A percentile compares a stretch with the other conserved stretches of the same genome.
These are phyloP conservation scores for Lasioglossum malachurum DNA, from an alignment of 2,888 invertebrate species.

Conservation along the genomic window DNA sequence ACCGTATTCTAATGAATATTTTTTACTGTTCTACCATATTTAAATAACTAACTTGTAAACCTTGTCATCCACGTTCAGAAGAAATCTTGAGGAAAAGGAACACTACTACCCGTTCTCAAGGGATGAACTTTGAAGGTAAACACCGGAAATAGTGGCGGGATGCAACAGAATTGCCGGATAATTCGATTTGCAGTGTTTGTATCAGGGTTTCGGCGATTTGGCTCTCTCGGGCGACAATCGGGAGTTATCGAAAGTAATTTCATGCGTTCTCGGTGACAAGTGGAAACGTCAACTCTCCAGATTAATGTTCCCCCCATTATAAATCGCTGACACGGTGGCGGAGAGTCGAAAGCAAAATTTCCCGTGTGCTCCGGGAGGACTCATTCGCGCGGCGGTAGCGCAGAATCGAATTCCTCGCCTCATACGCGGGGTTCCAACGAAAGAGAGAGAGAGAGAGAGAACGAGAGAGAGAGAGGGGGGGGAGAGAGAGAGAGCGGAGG, in stretches of 20 bases:
- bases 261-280: slow-evolving; percentile 4
- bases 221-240: not conserved
- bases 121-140: not conserved
- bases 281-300: slow-evolving; percentile 38
- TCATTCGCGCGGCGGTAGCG: slow-evolving; percentile 66
- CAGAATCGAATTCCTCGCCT: slow-evolving; percentile 72
- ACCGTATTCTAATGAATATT: no score
- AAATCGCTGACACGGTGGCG: slow-evolving; percentile 55
- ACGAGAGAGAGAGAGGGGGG: not conserved
- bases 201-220: not conserved
- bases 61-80: not conserved
- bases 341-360: slow-evolving; percentile 63
- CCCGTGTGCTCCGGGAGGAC: slow-evolving; percentile 57
- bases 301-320: slow-evolving; percentile 56
- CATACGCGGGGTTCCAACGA: slow-evolving; percentile 62
- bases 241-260: slow-evolving; percentile 15
- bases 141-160: not conserved
- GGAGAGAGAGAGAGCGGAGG: not conserved
- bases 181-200: not conserved
- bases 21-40: not conserved
- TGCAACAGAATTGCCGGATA: not conserved
- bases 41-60: not conserved
- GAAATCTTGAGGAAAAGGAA: not conserved
- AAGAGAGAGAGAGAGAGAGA: not conserved
- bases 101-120: not conserved